phyloP scores from a whole-genome alignment of 2,888 invertebrate species.

The Cremastinae sp. region DNA sequence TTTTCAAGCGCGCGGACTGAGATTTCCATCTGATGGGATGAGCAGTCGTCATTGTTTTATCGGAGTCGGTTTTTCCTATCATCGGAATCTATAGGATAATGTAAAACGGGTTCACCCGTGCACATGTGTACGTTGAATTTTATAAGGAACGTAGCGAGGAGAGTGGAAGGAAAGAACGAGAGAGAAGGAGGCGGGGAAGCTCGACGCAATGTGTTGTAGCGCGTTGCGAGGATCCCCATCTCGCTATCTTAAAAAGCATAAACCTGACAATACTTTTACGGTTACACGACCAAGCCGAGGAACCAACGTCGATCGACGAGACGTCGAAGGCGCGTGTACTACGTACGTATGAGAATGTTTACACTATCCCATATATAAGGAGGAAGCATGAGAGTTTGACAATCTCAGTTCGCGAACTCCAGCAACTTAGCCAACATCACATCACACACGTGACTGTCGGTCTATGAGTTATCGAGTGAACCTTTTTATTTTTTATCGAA shows the following conservation, averaged over 20 bases:
- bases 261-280: slow-evolving; percentile 71
- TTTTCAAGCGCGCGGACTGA: too few species aligned
- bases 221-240: slow-evolving; percentile 20
- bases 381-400: slow-evolving; percentile 77
- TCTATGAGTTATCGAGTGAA: slow-evolving; percentile 30
- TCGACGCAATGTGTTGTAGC: slow-evolving; percentile 14
- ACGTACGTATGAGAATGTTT: slow-evolving; percentile 75
- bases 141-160: slow-evolving; percentile 12
- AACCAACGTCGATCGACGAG: slow-evolving; percentile 67
- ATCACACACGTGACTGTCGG: neutral
- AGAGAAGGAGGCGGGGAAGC: slow-evolving; percentile 13
- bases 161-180: slow-evolving; percentile 10
- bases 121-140: slow-evolving; percentile 4
- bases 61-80: slow-evolving; percentile 39
- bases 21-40: too few species aligned
- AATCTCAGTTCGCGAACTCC: slow-evolving; percentile 77
- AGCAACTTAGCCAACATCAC: slow-evolving; percentile 68
- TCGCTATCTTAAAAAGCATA: slow-evolving; percentile 42
- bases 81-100: slow-evolving; percentile 22
- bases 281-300: slow-evolving; percentile 51
- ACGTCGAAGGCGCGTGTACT: slow-evolving; percentile 71
- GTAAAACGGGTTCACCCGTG: neutral
- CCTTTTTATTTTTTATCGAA: slow-evolving; percentile 5
- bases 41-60: slow-evolving; percentile 36
- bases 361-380: slow-evolving; percentile 79